Percentiles rank a stretch among this genome's conserved stretches.
Evolutionary conservation across 2,888 invertebrate species (phyloP).

Genomic region (Lampropteryx suffumata): DNA sequence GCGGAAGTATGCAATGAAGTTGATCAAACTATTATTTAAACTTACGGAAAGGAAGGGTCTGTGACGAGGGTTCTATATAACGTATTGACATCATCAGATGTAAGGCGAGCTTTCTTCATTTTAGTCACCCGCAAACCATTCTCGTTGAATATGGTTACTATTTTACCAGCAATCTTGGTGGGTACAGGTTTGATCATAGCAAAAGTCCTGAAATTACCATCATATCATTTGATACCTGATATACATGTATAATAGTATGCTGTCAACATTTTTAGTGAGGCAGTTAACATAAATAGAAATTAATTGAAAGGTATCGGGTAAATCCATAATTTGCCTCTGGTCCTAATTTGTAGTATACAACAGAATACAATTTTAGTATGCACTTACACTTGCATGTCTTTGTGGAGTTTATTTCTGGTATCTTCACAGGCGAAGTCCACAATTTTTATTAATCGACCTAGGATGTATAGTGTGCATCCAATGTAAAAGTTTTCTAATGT

Average conservation of each 20-base stretch:
- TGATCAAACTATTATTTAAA: slow-evolving; percentile 31
- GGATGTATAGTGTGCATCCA: slow-evolving; percentile 87
- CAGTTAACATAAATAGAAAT: too few relatives aligned
- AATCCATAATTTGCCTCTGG: too few relatives aligned
- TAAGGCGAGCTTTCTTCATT: slow-evolving; percentile 88
- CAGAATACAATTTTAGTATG: too few relatives aligned
- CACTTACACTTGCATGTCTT: slow-evolving; percentile 85
- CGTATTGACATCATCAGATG: slow-evolving; percentile 82
- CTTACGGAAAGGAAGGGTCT: slow-evolving; percentile 85
- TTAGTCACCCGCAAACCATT: slow-evolving; percentile 85
- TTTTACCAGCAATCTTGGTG: slow-evolving; percentile 87
- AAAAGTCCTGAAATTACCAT: slow-evolving; percentile 84
- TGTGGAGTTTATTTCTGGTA: slow-evolving; percentile 85
- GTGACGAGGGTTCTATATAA: slow-evolving; percentile 48
- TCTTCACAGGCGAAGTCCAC: slow-evolving; percentile 87
- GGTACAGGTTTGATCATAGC: slow-evolving; percentile 90
- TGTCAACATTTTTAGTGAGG: too few relatives aligned
- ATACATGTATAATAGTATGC: not conserved
- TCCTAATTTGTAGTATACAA: too few relatives aligned
- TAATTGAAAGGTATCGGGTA: too few relatives aligned
- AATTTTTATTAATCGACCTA: slow-evolving; percentile 88
- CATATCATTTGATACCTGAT: not conserved
- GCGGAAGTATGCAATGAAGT: too few relatives aligned
- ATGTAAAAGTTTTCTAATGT: slow-evolving; percentile 87
- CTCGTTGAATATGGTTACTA: slow-evolving; percentile 86